Base-by-base conservation (phyloP, 2,888 invertebrate species). In the Tridacna crocea region DNA sequence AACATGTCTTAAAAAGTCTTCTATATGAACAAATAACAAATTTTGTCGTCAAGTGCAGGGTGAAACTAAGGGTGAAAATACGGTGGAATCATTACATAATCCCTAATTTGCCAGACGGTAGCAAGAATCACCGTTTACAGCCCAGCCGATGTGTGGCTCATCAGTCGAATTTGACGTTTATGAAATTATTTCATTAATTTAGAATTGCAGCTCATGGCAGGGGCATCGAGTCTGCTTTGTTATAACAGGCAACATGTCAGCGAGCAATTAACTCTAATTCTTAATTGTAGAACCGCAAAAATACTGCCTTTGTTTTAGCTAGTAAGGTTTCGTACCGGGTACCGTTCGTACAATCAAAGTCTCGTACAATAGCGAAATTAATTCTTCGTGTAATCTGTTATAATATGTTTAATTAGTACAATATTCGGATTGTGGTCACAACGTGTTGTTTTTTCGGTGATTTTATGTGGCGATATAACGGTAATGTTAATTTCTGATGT, bases 151-250 rank as follows among this genome's bases (percentile, higher is more conserved):
- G 70, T 70, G 70, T 70, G 70, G 70, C 70, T 70, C n/a, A 70
- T 70, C 51, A 70, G 70, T 17, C 26, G 61, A 72, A 81, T 61
- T 83, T 83, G 82, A 79, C 79, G 79, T 76, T 83, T 76, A 83
- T 83, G 77, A 74, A 79, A 83, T 83, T 83, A 83, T 73, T 70
- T 77, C 74, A 83, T 80, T 70, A 76, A 68, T 36, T 61, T 55
- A 27, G 48, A 70, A 70, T 70, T 70, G 70, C 70, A 70, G 70
- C 70, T 47, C 70, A 51, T 47, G 70, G 70, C 70, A 70, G 70
- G 51, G 26, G 51, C 51, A 24, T 24, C 26, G 26, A 46, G 70
- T 36, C 12, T n/a, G 48, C 70, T 48, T 70, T 70, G 70, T 48
- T 47, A 51, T 48, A 26, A 47, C 46, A 47, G 22, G 17, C 70